phyloP scores from a whole-genome alignment of 2,113 vertebrate species.

The Corydoras maculifer region DNA sequence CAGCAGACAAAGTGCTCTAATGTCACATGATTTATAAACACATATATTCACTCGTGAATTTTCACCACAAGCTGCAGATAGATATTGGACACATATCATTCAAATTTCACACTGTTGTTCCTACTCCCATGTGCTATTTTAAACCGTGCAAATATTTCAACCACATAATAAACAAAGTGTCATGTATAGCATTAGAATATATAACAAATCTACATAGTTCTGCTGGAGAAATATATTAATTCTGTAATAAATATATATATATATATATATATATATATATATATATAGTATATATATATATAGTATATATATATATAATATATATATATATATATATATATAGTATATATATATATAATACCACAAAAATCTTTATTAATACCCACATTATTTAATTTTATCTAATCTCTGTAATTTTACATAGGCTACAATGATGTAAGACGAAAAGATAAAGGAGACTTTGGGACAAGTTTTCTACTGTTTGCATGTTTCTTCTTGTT shows the following conservation, averaged over 20 bases:
- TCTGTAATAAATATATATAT: not conserved
- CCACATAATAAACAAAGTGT: not conserved
- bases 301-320: not conserved
- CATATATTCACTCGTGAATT: slow-evolving; percentile 16
- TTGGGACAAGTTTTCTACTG: too few relatives aligned
- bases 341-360: not conserved
- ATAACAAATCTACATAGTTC: not conserved
- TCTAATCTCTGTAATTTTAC: too few relatives aligned
- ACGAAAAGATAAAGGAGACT: too few relatives aligned
- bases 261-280: too few relatives aligned
- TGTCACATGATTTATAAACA: slow-evolving; percentile 18
- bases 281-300: too few relatives aligned
- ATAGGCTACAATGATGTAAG: too few relatives aligned
- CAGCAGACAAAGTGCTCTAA: slow-evolving; percentile 39
- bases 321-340: not conserved
- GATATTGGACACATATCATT: not conserved
- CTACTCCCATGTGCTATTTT: slow-evolving; percentile 12
- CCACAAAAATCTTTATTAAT: not conserved
- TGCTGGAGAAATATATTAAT: not conserved
- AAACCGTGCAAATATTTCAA: slow-evolving; percentile 9
- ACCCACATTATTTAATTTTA: not conserved
- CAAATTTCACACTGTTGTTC: slow-evolving; percentile 16
- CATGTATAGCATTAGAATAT: not conserved
- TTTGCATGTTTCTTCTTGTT: too few relatives aligned
- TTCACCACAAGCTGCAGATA: slow-evolving; percentile 4